These are phyloP conservation scores for Sphenopsis melanotis DNA, from an alignment of 2,797 vertebrate species.

Conservation along the genomic window DNA sequence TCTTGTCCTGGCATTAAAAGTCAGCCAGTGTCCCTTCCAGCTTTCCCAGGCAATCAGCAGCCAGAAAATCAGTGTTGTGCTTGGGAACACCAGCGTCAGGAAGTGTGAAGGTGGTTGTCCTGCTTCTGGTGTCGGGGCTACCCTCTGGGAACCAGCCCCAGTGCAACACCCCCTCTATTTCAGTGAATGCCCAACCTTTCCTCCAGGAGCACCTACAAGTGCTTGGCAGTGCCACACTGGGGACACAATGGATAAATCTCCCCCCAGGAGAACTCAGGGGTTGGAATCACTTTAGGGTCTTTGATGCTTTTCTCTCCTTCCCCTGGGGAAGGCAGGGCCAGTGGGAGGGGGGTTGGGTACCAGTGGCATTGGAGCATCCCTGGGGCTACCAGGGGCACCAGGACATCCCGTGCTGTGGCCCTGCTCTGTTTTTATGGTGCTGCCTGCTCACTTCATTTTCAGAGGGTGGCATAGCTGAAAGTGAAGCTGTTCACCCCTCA, in stretches of 20 bases:
- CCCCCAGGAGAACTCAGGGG: rapidly evolving
- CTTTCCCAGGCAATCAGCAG: neutral
- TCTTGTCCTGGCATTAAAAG: neutral
- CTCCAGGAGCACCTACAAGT: neutral
- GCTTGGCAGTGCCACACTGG: rapidly evolving
- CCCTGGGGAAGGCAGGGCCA: neutral
- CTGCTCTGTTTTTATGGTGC: neutral
- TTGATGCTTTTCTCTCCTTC: neutral
- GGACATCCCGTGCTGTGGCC: neutral
- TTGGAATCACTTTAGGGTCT: neutral
- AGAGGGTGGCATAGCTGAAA: neutral
- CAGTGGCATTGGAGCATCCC: rapidly evolving
- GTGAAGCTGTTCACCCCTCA: neutral
- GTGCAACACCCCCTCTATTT: neutral
- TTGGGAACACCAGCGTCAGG: neutral
- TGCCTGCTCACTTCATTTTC: neutral
- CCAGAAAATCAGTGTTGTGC: neutral
- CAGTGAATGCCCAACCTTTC: neutral
- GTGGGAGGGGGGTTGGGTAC: neutral
- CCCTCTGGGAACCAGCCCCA: neutral
- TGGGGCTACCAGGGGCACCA: rapidly evolving
- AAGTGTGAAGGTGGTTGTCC: neutral
- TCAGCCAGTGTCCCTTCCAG: neutral
- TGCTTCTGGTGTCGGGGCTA: rapidly evolving
- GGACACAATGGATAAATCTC: rapidly evolving